Conservation (phyloP, 2,888 invertebrate genomes). For the Pyralis farinalis region DNA sequence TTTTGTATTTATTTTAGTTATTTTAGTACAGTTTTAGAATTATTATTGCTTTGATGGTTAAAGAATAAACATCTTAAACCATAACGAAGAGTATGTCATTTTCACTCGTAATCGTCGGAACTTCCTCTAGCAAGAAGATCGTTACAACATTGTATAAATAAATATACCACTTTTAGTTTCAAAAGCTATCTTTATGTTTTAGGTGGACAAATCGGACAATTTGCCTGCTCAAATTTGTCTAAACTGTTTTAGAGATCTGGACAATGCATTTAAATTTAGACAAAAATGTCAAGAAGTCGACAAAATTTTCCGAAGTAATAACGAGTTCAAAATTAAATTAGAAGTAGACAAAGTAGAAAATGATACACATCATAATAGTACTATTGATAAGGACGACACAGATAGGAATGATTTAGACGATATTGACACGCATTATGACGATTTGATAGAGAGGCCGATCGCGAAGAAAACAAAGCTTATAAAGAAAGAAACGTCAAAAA, state of each 20-base stretch:
- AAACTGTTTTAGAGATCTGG: slow-evolving; percentile 57
- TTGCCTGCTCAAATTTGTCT: slow-evolving; percentile 63
- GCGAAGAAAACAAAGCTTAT: slow-evolving; percentile 18
- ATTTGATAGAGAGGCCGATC: slow-evolving; percentile 19
- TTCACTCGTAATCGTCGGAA: no score
- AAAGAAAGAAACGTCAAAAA: slow-evolving; percentile 20
- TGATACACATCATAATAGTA: slow-evolving; percentile 22
- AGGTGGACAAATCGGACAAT: slow-evolving; percentile 62
- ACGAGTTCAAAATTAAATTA: slow-evolving; percentile 39
- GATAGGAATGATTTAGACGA: slow-evolving; percentile 28
- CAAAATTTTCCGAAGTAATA: slow-evolving; percentile 39
- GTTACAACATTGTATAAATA: no score
- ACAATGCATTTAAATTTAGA: slow-evolving; percentile 69
- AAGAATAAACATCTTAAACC: no score
- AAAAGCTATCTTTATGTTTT: slow-evolving; percentile 22
- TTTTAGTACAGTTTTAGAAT: no score
- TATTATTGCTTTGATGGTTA: no score
- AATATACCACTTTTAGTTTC: no score
- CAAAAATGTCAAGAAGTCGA: slow-evolving; percentile 67
- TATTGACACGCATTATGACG: slow-evolving; percentile 31
- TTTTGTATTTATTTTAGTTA: no score
- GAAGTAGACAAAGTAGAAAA: slow-evolving; percentile 38
- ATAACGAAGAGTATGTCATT: no score
- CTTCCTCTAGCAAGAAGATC: no score
- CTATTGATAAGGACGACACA: slow-evolving; percentile 17